These are phyloP conservation scores for Nycticorax nycticorax DNA, from an alignment of 2,113 vertebrate species.

Conservation along the genomic window DNA sequence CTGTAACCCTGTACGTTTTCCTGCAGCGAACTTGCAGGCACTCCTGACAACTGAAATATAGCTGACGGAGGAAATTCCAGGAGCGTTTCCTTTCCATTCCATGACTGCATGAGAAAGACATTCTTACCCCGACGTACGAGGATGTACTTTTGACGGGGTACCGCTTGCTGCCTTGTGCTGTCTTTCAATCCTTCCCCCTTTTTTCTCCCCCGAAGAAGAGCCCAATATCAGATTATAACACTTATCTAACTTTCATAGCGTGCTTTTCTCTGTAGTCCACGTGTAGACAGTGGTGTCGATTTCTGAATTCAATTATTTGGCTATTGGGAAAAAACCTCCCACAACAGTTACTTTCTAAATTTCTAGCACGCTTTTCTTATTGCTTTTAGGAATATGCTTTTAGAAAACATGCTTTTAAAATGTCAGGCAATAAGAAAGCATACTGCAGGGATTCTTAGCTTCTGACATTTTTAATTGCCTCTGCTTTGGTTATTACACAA, in stretches of 20 bases:
- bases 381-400: constrained; percentile 19
- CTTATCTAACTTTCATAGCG: neutral
- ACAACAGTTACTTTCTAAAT: neutral
- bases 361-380: neutral
- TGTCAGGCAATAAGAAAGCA: neutral
- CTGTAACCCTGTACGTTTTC: neutral
- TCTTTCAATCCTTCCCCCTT: neutral
- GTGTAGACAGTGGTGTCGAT: neutral
- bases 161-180: neutral
- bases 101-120: neutral
- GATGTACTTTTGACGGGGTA: neutral
- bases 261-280: neutral
- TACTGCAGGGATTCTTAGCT: neutral
- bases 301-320: neutral
- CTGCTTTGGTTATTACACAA: constrained; percentile 47
- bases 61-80: neutral
- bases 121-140: neutral
- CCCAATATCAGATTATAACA: neutral
- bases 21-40: neutral
- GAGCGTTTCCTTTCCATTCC: neutral
- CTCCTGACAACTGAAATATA: neutral
- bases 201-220: neutral
- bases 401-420: neutral
- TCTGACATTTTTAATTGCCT: constrained; percentile 55
- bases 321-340: neutral